Conservation (phyloP, 2,888 invertebrate species). For the Strigamia transsilvanica region DNA sequence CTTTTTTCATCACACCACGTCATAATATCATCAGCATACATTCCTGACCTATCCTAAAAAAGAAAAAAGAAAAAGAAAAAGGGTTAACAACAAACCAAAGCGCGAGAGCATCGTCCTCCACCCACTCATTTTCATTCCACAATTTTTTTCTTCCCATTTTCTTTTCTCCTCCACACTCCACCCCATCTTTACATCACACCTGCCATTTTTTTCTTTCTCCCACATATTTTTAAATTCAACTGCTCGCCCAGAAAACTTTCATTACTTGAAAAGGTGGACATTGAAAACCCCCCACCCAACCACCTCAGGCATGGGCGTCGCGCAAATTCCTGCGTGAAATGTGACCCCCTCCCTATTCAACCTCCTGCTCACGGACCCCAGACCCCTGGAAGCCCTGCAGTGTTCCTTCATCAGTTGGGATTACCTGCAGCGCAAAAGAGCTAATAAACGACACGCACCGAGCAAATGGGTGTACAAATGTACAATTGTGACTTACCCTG, state of each 20-base stretch:
- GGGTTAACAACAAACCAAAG: conserved; percentile 28
- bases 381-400: not conserved
- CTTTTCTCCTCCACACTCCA: conserved; percentile 3
- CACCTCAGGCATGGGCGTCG: not conserved
- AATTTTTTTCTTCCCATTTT: not conserved
- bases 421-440: not conserved
- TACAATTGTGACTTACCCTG: not conserved
- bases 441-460: not conserved
- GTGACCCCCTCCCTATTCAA: conserved; percentile 11
- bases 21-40: not conserved
- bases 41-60: not conserved
- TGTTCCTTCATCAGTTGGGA: not conserved
- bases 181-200: not conserved
- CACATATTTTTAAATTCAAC: not conserved
- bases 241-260: not conserved
- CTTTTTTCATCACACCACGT: conserved; percentile 10
- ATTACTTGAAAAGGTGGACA: conserved; percentile 27
- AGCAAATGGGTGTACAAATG: not conserved
- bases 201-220: not conserved
- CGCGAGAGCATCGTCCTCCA: conserved; percentile 26
- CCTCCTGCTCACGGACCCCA: not conserved
- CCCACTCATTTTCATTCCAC: conserved; percentile 27
- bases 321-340: not conserved
- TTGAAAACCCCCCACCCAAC: not conserved
- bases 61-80: not conserved